phyloP scores from a whole-genome alignment of 2,888 invertebrate genomes.

The Tolmerus cingulatus region DNA sequence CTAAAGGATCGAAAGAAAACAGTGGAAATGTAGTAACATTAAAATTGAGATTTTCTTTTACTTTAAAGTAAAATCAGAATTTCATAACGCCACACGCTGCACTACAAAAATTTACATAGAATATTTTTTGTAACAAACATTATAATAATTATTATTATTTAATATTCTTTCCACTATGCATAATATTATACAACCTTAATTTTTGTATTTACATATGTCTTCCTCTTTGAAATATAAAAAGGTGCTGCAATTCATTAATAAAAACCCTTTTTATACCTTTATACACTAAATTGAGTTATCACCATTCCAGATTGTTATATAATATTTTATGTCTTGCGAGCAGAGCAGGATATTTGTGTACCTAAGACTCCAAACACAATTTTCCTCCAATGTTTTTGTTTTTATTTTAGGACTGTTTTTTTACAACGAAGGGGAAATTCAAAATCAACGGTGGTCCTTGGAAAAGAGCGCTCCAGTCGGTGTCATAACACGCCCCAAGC shows the following conservation, averaged over 20 bases:
- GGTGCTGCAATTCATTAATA: not conserved
- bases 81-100: too few relatives aligned
- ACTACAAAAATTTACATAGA: too few relatives aligned
- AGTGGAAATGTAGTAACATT: too few relatives aligned
- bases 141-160: too few relatives aligned
- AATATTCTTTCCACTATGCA: not conserved
- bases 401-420: not conserved
- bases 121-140: too few relatives aligned
- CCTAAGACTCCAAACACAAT: not conserved
- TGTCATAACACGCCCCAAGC: slow-evolving; percentile 41
- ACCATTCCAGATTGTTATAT: not conserved
- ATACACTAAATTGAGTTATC: not conserved
- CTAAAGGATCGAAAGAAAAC: too few relatives aligned
- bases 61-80: too few relatives aligned
- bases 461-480: not conserved
- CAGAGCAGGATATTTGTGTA: not conserved
- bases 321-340: not conserved
- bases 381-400: not conserved
- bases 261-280: not conserved
- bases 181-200: not conserved
- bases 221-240: not conserved
- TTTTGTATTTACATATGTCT: not conserved
- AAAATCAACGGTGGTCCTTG: not conserved
- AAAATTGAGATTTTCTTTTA: too few relatives aligned
- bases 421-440: not conserved